Evolutionary conservation across 2,888 invertebrate species (phyloP).

Genomic region (Isoperla grammatica): DNA sequence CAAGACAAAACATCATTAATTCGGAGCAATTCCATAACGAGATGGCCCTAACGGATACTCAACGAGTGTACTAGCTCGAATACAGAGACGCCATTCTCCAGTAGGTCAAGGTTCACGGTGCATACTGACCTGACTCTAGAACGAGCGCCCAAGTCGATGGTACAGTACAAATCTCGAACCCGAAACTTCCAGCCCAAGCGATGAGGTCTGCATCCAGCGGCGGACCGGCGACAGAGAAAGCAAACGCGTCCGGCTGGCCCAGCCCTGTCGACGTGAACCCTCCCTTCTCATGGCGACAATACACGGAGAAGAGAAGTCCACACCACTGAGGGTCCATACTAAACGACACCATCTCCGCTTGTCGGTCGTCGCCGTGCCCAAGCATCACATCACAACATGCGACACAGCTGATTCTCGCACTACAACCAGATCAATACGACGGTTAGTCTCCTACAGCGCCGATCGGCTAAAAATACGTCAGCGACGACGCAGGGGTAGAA

Average conservation of each 20-base stretch:
- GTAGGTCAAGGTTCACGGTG: neutral
- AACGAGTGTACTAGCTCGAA: too few relatives aligned
- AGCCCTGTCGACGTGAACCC: constrained; percentile 13
- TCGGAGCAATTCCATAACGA: too few relatives aligned
- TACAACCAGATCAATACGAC: neutral
- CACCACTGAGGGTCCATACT: constrained; percentile 33
- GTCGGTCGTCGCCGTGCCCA: neutral
- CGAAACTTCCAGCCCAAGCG: constrained; percentile 34
- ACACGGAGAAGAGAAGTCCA: constrained; percentile 34
- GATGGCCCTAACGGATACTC: too few relatives aligned
- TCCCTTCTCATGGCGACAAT: constrained; percentile 33
- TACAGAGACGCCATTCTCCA: neutral
- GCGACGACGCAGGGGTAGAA: too few relatives aligned
- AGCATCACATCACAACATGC: constrained; percentile 5
- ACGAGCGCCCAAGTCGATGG: constrained; percentile 35
- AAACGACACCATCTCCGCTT: constrained; percentile 31
- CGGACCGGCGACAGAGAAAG: constrained; percentile 33
- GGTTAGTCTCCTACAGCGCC: too few relatives aligned
- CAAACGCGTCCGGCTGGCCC: constrained; percentile 31
- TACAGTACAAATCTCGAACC: constrained; percentile 35
- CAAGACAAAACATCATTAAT: too few relatives aligned
- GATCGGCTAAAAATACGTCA: too few relatives aligned
- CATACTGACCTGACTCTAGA: constrained; percentile 33
- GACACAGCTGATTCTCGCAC: neutral
- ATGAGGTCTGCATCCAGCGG: constrained; percentile 37